These are phyloP conservation scores for Gallinago undulata DNA, from an alignment of 2,113 vertebrate genomes.

Conservation along the genomic window DNA sequence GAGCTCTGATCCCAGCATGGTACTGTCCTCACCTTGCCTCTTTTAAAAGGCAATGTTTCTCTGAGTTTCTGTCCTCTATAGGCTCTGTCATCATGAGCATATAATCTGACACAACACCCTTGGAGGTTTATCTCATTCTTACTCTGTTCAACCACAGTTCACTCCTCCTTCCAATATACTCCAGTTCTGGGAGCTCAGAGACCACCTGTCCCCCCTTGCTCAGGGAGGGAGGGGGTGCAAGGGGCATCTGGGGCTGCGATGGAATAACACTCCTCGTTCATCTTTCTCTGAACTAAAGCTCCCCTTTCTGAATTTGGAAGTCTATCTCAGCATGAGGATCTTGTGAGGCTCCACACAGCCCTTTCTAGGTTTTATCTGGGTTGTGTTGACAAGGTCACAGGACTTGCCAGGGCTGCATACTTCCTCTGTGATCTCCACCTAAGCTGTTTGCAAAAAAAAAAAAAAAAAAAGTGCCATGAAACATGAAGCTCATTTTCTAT, in stretches of 20 bases:
- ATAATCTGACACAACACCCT: neutral
- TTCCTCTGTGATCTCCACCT: slow-evolving; percentile 43
- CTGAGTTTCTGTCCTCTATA: neutral
- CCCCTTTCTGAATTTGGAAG: neutral
- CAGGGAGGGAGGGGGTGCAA: rapidly evolving
- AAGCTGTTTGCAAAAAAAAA: neutral
- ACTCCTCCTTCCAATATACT: neutral
- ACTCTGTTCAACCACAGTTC: neutral
- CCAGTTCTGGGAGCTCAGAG: neutral
- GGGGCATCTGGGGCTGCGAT: neutral
- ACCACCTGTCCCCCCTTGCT: neutral
- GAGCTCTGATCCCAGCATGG: neutral
- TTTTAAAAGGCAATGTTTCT: neutral
- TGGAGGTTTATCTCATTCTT: neutral
- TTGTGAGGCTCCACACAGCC: neutral
- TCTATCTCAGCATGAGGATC: neutral
- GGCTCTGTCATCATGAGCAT: neutral
- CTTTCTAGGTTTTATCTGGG: neutral
- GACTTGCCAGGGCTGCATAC: neutral
- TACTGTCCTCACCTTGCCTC: neutral
- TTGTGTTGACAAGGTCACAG: neutral
- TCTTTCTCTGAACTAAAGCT: neutral
- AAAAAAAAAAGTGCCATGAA: neutral
- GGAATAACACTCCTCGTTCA: neutral
- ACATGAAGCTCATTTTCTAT: neutral